Evolutionary conservation across 2,113 vertebrate species (phyloP), one percentile per base, ranked within the genome.

Genomic region (Onychostoma macrolepis): DNA sequence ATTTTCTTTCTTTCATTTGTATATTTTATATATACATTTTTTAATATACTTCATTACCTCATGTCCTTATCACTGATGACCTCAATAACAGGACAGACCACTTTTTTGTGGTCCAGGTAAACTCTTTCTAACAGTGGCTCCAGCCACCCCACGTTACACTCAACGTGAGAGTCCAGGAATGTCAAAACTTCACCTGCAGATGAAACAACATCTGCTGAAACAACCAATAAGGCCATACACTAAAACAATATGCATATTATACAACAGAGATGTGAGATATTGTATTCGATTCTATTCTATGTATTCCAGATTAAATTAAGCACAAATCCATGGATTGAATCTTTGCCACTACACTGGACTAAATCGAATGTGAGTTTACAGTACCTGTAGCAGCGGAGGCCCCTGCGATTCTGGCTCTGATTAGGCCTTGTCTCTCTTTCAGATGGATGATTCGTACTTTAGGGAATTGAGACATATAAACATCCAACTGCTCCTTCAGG

Each of bases 131-230:
- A 89, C 85, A 99, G 96, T 0, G 98, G 98, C 92, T 99, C 98
- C 93, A 99, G 91, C 98, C 98, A 99, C 6, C 98, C 98, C 86
- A 99, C 94, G 0, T 99, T 99, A 88, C 98, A 99, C 90, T 99
- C 98, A 80, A 99, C 89, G 0, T 99, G 98, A 0, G 98, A 99
- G 93, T 99, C 98, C 43, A 99, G 94, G 93, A 99, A 99, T 0
- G 98, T 99, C 88, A 99, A 92, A 4, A 99, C 96, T 0, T 97
- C 90, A 0, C 98, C 98, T 99, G 89, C 28, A 85, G 30, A 45
- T 56, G 86, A 93, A 89, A 90, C 61, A 81, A 85, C 56, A 80
- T 80, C 77, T 36, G 86, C 28, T 10, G 28, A 38, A 88, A 17
- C 63, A 28, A 53, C 28, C 28, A 33, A 19, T 71, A 74, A 21